phyloP scores from a whole-genome alignment of 2,113 vertebrate species.

The Octodon degus region DNA sequence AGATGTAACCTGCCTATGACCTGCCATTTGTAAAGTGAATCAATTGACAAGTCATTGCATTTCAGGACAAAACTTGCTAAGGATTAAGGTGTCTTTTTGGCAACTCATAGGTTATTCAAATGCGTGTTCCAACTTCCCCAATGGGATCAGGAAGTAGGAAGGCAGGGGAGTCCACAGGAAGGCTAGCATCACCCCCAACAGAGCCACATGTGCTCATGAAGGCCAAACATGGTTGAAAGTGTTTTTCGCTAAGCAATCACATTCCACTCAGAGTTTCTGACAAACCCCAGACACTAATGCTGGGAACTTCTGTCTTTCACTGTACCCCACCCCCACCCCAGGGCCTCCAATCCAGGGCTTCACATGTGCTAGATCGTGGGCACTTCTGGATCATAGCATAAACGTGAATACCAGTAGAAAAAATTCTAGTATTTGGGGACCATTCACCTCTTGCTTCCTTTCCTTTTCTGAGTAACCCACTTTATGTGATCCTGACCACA shows the following conservation, averaged over 20 bases:
- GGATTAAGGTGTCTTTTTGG: slow-evolving; percentile 57
- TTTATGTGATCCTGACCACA: not conserved
- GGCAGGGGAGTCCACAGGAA: not conserved
- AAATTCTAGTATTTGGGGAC: not conserved
- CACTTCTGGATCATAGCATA: not conserved
- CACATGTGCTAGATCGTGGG: not conserved
- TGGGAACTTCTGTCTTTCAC: not conserved
- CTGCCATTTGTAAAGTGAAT: slow-evolving; percentile 76
- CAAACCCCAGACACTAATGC: not conserved
- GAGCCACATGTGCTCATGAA: not conserved
- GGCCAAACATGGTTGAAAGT: slow-evolving; percentile 7
- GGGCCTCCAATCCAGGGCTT: not conserved
- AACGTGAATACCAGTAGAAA: not conserved
- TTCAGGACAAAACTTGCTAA: slow-evolving; percentile 73
- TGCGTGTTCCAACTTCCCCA: slow-evolving; percentile 11
- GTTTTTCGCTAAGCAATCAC: slow-evolving; percentile 20
- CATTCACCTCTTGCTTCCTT: not conserved
- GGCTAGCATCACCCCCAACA: not conserved
- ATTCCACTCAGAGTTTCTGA: not conserved
- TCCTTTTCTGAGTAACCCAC: not conserved
- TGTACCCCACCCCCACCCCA: not conserved
- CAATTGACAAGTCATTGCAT: slow-evolving; percentile 57
- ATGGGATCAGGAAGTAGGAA: slow-evolving; percentile 75
- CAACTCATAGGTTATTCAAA: not conserved
- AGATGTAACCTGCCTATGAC: slow-evolving; percentile 61